These are phyloP conservation scores for Sceliomorpha sp. DNA, from an alignment of 2,888 invertebrate species.

Conservation along the genomic window DNA sequence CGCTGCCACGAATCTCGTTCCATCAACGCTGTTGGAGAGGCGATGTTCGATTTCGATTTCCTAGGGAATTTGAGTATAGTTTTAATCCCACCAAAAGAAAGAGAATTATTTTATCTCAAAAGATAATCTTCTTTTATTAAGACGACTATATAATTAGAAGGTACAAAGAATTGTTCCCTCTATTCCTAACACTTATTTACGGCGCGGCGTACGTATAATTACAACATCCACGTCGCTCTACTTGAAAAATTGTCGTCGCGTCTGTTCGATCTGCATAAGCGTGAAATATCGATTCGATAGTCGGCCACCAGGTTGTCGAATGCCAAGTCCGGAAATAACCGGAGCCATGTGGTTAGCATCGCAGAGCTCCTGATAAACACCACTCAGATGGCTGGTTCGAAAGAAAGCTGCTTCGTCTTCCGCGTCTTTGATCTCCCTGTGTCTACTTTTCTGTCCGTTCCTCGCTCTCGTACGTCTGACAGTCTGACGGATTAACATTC, in stretches of 20 bases:
- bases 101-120: no score
- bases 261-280: slow-evolving; percentile 33
- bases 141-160: no score
- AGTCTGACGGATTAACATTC: slow-evolving; percentile 47
- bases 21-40: background rate
- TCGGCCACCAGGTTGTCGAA: slow-evolving; percentile 49
- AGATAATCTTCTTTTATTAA: no score
- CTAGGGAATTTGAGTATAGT: no score
- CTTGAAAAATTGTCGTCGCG: slow-evolving; percentile 35
- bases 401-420: slow-evolving; percentile 48
- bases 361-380: slow-evolving; percentile 70
- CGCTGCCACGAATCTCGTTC: slow-evolving; percentile 49
- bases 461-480: slow-evolving; percentile 38
- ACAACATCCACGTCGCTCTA: no score
- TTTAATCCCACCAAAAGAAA: no score
- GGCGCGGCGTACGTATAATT: no score
- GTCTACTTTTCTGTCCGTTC: slow-evolving; percentile 45
- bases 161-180: no score
- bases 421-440: slow-evolving; percentile 51
- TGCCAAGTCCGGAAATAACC: slow-evolving; percentile 70
- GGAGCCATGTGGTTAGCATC: slow-evolving; percentile 76
- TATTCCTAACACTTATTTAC: no score
- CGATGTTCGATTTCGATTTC: background rate
- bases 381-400: slow-evolving; percentile 52
- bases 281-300: slow-evolving; percentile 60